phyloP scores from a whole-genome alignment of 2,113 vertebrate genomes.

The Rhodinocichla rosea region DNA sequence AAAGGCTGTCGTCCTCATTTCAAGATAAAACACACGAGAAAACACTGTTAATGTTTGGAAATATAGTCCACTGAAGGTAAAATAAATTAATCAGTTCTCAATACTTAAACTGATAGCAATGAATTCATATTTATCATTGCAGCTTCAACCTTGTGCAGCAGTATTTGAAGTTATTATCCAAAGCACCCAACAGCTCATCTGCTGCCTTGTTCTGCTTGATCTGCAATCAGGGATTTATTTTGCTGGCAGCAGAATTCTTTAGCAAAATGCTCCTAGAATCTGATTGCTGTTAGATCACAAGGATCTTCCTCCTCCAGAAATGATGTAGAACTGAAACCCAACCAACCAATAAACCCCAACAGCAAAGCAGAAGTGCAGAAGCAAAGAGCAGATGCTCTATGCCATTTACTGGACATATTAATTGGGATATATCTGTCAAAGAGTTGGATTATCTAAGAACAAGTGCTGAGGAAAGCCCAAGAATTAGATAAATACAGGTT shows the following conservation, averaged over 20 bases:
- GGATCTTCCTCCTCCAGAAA: neutral
- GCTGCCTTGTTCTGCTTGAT: neutral
- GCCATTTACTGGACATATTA: neutral
- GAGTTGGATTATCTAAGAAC: neutral
- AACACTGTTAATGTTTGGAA: neutral
- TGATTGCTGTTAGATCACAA: neutral
- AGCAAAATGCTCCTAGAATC: neutral
- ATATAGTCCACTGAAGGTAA: neutral
- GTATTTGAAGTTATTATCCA: neutral
- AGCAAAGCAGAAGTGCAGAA: neutral
- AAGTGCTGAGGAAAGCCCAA: neutral
- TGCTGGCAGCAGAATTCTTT: neutral
- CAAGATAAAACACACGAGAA: neutral
- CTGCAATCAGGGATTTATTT: neutral
- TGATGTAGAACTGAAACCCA: neutral
- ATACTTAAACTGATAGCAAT: neutral
- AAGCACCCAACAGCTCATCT: neutral
- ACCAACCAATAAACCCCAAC: neutral
- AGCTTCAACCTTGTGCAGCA: neutral
- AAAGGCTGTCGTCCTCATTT: neutral
- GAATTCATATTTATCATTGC: neutral
- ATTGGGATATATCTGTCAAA: neutral
- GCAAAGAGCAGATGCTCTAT: neutral
- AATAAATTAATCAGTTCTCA: neutral
- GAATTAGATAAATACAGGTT: neutral